phyloP scores from a whole-genome alignment of 2,797 vertebrate genomes.

The Sebastes minor region DNA sequence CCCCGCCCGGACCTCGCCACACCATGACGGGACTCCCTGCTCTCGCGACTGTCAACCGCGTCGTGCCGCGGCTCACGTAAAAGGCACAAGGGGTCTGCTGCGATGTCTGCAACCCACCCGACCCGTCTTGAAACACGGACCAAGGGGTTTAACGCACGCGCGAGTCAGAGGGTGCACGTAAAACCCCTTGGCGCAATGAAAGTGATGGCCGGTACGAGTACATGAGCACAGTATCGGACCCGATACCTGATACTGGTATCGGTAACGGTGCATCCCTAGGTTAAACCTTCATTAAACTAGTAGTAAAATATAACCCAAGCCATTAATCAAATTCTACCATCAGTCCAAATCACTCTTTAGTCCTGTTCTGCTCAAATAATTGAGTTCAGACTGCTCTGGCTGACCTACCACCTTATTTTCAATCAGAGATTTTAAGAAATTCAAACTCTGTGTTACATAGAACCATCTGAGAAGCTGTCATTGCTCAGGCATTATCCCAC shows the following conservation, averaged over 20 bases:
- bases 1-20: too few species aligned
- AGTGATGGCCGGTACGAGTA: too few species aligned
- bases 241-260: too few species aligned
- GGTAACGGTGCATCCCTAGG: background rate
- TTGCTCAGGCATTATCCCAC: background rate
- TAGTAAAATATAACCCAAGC: background rate
- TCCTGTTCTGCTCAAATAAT: background rate
- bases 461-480: too few species aligned
- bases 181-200: too few species aligned
- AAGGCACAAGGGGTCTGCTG: accelerated
- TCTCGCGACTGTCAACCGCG: too few species aligned
- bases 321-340: background rate
- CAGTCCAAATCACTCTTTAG: background rate
- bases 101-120: too few species aligned
- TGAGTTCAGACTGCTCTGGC: background rate
- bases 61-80: accelerated
- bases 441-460: background rate
- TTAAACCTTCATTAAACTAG: background rate
- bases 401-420: background rate
- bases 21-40: too few species aligned
- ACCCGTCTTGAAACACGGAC: too few species aligned
- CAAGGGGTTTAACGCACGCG: too few species aligned
- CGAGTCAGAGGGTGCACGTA: too few species aligned
- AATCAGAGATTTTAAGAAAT: background rate
- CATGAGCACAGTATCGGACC: too few species aligned